These are phyloP conservation scores for Agrotis exclamationis DNA, from an alignment of 2,888 invertebrate species.

Conservation along the genomic window DNA sequence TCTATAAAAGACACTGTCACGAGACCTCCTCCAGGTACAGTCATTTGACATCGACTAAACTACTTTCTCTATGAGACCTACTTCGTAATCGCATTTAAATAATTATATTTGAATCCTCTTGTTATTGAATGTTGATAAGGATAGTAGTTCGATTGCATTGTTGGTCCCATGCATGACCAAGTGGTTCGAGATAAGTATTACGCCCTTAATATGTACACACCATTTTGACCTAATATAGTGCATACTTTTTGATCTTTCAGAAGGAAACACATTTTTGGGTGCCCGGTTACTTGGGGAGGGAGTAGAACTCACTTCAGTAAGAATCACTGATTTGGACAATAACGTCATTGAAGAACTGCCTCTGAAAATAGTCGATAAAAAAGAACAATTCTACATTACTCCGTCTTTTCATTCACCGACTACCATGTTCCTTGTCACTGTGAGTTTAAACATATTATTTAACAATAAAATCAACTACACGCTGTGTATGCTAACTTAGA, in stretches of 20 bases:
- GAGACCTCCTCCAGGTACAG: slow-evolving; percentile 74
- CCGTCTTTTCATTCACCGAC: slow-evolving; percentile 67
- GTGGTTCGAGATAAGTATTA: too few relatives aligned
- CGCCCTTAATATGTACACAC: background rate
- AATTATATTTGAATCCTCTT: background rate
- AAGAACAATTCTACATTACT: slow-evolving; percentile 72
- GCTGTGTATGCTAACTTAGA: background rate
- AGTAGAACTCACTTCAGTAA: slow-evolving; percentile 66
- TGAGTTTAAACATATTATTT: slow-evolving; percentile 62
- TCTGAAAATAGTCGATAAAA: slow-evolving; percentile 63
- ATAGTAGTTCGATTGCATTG: background rate
- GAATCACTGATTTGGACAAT: slow-evolving; percentile 69
- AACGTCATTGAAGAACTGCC: slow-evolving; percentile 65
- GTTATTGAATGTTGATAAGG: background rate
- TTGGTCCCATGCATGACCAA: background rate
- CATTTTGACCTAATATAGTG: background rate
- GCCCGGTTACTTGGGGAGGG: slow-evolving; percentile 70
- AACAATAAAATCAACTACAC: background rate
- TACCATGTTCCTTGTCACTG: slow-evolving; percentile 73
- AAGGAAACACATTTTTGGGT: slow-evolving; percentile 68
- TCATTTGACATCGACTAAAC: background rate
- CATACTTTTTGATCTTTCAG: slow-evolving; percentile 64
- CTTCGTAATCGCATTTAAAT: too few relatives aligned
- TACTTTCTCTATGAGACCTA: background rate
- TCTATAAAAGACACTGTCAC: slow-evolving; percentile 72